Percentiles rank a stretch among this genome's conserved stretches.
Conservation (phyloP, 2,113 vertebrate genomes). For the Ptyas mucosa region DNA sequence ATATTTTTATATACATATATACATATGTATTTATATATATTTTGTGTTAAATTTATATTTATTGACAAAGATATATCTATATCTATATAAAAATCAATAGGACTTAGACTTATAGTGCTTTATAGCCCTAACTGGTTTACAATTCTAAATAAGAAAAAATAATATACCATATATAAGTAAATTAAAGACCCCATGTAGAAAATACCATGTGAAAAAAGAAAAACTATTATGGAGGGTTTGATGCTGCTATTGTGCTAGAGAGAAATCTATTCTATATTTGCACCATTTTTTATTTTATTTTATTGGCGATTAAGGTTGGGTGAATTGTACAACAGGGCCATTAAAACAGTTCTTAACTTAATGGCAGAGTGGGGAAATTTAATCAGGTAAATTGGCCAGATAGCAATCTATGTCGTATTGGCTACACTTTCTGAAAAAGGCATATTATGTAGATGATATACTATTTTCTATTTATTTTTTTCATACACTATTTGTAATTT, state of each 20-base stretch:
- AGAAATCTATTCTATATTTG: not conserved
- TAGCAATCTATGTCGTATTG: not conserved
- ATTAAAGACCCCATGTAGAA: not conserved
- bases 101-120: too few relatives aligned
- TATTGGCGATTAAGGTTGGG: not conserved
- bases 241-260: not conserved
- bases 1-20: too few relatives aligned
- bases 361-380: not conserved
- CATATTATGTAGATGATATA: not conserved
- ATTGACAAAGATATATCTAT: too few relatives aligned
- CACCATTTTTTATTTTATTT: not conserved
- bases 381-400: not conserved
- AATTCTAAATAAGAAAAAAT: not conserved
- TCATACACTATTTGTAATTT: not conserved
- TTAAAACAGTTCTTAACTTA: not conserved
- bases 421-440: not conserved
- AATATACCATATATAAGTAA: not conserved
- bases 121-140: too few relatives aligned
- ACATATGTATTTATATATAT: too few relatives aligned
- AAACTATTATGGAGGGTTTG: not conserved
- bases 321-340: not conserved
- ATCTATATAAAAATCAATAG: too few relatives aligned
- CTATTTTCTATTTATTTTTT: not conserved
- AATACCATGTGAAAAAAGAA: not conserved
- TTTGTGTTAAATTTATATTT: too few relatives aligned